Base-by-base conservation (phyloP, 2,113 vertebrate genomes). In the Grus americana region DNA sequence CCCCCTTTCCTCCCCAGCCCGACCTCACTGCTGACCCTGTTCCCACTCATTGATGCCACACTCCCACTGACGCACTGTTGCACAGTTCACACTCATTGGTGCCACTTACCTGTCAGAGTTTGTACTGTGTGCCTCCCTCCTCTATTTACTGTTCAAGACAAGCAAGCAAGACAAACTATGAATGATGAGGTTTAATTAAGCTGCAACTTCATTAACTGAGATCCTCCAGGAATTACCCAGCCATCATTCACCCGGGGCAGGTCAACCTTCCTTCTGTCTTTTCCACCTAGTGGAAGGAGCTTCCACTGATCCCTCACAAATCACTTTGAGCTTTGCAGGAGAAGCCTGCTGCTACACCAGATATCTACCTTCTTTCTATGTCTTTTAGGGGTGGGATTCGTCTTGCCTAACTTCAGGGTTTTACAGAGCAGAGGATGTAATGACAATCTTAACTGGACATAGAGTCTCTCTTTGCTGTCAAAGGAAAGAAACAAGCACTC, bases 131-230 rank as follows among this genome's bases (percentile, higher is more conserved):
- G 29, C 54, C 44, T 93, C 74, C 44, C 75, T 90, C 49, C 52
- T 82, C 62, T 68, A 62, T 79, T 92, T 84, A 71, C 55, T 58
- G 27, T 46, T 80, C 84, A 62, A 74, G 79, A 72, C 55, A 79
- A 62, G 79, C 72, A 93, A 93, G 55, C 52, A 55, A 73, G 55
- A 32, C 42, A 79, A 72, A 21, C 30, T 50, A 8, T 71, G 65
- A 95, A 84, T 67, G 50, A 84, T 87, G 87, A 92, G 46, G 46
- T 80, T 93, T 96, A 97, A 95, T 96, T 89, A 94, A 90, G 52
- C 55, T 78, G 73, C 78, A 62, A 10, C 47, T 89, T 52, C 65
- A 81, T 91, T 94, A 87, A 42, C 59, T n/a, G 42, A 74, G 55
- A 66, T 78, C 50, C 76, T 49, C 14, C 55, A 50, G 78, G 80